Evolutionary conservation across 2,113 vertebrate genomes (phyloP).

Genomic region (Heptranchias perlo): DNA sequence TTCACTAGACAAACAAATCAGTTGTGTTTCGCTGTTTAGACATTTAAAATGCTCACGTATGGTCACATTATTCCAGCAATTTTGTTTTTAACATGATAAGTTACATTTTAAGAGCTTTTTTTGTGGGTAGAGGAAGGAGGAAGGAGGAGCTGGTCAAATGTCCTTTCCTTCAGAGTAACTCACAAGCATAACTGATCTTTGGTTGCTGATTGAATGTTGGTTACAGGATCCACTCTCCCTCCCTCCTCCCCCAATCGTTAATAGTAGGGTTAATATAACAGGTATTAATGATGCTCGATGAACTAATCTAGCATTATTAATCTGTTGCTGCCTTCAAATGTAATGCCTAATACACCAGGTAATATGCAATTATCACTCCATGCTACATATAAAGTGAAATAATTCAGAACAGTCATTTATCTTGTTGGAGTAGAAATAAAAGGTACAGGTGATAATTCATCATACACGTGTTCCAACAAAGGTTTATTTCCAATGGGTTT

Average conservation of each 20-base stretch:
- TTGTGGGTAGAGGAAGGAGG: background rate
- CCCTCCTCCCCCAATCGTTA: background rate
- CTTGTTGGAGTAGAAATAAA: background rate
- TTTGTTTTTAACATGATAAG: background rate
- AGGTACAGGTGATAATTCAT: slow-evolving; percentile 19
- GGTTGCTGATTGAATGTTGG: background rate
- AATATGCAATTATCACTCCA: slow-evolving; percentile 26
- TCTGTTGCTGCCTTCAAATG: slow-evolving; percentile 20
- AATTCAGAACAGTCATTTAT: slow-evolving; percentile 23
- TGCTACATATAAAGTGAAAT: background rate
- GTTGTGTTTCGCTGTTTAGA: background rate
- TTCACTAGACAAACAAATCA: background rate
- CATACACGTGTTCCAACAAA: background rate
- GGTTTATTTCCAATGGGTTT: background rate
- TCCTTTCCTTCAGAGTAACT: background rate
- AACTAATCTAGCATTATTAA: slow-evolving; percentile 21
- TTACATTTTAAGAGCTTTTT: background rate
- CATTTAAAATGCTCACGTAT: background rate
- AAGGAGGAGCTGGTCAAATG: background rate
- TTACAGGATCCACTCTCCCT: background rate
- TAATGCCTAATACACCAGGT: slow-evolving; percentile 14
- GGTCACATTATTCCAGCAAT: background rate
- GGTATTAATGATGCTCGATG: background rate
- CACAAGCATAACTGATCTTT: background rate
- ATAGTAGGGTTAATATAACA: background rate